Conservation (phyloP, 2,888 invertebrate species). For the Lymantria monacha region DNA sequence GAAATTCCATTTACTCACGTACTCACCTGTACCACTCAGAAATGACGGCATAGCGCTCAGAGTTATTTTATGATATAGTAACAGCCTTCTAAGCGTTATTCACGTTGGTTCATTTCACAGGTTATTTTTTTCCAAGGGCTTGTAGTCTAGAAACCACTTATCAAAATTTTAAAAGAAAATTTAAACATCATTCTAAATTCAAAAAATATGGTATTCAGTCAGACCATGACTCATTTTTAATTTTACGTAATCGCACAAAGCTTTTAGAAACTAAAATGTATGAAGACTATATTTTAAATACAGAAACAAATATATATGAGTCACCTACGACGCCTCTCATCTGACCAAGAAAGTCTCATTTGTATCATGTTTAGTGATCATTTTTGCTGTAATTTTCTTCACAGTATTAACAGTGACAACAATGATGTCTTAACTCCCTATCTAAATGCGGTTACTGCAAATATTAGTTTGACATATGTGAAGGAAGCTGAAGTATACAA, state of each 20-base stretch:
- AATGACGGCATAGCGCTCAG: no score
- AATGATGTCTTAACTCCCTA: not conserved
- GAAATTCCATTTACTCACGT: no score
- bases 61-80: no score
- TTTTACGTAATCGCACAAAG: constrained; percentile 6
- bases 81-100: no score
- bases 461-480: no score
- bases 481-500: no score
- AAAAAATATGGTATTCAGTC: constrained; percentile 7
- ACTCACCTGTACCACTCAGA: no score
- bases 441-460: no score
- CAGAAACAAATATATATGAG: not conserved
- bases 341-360: not conserved
- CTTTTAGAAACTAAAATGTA: constrained; percentile 3
- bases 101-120: no score
- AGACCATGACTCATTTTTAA: constrained; percentile 5
- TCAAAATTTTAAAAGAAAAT: constrained; percentile 16
- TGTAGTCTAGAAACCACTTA: no score
- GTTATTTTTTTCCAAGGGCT: no score
- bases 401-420: not conserved
- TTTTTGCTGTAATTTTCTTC: not conserved
- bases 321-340: not conserved
- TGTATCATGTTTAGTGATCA: constrained; percentile 7
- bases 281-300: constrained; percentile 1
- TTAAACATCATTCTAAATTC: constrained; percentile 8